Evolutionary conservation across 2,797 vertebrate genomes (phyloP).

Genomic region (Arremon brunneinucha): DNA sequence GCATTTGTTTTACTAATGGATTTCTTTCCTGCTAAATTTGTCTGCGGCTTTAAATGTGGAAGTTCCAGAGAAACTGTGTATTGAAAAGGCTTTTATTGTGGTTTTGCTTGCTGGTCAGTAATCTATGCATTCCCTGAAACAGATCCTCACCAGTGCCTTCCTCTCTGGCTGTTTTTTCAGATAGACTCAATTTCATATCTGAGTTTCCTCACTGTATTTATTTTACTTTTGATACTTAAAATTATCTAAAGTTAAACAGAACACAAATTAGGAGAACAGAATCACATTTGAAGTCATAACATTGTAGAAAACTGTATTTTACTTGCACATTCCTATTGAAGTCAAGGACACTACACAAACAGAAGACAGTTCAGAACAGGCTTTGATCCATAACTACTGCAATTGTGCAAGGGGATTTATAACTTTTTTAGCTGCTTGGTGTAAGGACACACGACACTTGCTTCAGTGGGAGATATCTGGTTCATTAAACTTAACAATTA

Average conservation of each 20-base stretch:
- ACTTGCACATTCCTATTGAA: not conserved
- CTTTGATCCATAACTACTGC: not conserved
- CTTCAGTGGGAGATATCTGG: conserved; percentile 48
- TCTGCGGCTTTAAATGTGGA: not conserved
- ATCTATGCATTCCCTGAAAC: not conserved
- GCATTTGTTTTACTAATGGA: not conserved
- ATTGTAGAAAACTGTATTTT: not conserved
- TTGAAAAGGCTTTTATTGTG: not conserved
- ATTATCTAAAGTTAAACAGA: not conserved
- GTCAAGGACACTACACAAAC: not conserved
- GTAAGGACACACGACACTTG: conserved; percentile 10
- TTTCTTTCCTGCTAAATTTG: not conserved
- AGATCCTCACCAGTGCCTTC: not conserved
- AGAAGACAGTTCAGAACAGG: not conserved
- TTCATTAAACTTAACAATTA: conserved; percentile 69
- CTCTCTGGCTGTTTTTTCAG: not conserved
- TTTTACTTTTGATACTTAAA: not conserved
- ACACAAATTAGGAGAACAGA: not conserved
- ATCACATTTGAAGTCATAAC: not conserved
- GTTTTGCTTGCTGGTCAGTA: not conserved
- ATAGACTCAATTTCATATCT: not conserved
- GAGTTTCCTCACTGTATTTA: not conserved
- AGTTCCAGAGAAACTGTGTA: not conserved
- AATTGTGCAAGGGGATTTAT: not conserved
- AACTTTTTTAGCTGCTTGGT: not conserved